Base-by-base conservation (phyloP, 2,888 invertebrate species). In the Linyphia triangularis region DNA sequence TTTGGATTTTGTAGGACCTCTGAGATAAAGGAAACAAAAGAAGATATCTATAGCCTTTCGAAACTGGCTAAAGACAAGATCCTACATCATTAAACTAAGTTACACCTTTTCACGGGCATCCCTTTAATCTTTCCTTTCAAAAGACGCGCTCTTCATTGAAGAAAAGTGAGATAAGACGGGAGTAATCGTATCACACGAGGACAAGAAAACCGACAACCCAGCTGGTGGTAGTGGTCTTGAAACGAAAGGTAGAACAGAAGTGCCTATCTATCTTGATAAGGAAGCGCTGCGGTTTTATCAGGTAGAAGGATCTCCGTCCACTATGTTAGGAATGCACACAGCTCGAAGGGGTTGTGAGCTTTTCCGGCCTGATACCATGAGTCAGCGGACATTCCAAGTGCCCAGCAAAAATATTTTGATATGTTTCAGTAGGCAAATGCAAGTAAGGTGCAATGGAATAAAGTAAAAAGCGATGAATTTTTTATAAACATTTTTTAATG, bases 211-310 rank as follows among this genome's bases (percentile, higher is more conserved):
- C 26, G 37, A 19, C 37, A n/a, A 33, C 67, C 9, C n/a, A 16
- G 51, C 16, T 51, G n/a, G 51, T 51, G 51, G 13, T 13, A 51
- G 51, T 51, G 51, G 51, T n/a, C 16, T n/a, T n/a, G n/a, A n/a
- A 51, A 26, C 6, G 26, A 43, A 5, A 70, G 24, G 43, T 7
- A 10, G 28, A 70, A 26, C 40, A 16, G n/a, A n/a, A 2, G 28
- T 26, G 22, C n/a, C 33, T 28, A 51, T 57, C 30, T 37, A 24
- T 6, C 24, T 24, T 61, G 85, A 85, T 85, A 85, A 85, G 51
- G n/a, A 33, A 30, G 28, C 30, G 22, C 28, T 69, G 81, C 37
- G 81, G 81, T 69, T 81, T 81, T 59, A 69, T 69, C 69, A 24
- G 51, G 6, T 6, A 77, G 57, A 30, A 70, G 81, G 69, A 81